phyloP scores from a whole-genome alignment of 2,888 invertebrate species.

The Aleiodes alternator region DNA sequence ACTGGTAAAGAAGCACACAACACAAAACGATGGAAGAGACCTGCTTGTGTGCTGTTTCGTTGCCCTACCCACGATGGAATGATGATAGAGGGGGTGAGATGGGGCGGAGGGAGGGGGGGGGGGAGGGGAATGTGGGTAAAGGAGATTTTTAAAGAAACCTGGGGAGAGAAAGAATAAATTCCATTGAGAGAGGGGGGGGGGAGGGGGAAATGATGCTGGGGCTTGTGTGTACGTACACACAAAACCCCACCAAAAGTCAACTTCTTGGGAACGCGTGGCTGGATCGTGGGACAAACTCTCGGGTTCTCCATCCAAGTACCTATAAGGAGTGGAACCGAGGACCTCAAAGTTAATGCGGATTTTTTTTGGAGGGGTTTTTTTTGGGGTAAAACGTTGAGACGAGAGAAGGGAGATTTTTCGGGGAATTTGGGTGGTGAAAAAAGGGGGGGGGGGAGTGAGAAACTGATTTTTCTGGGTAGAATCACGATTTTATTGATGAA shows the following conservation, averaged over 20 bases:
- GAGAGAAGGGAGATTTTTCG: background rate
- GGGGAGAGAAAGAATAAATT: slow-evolving; percentile 47
- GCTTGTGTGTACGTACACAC: slow-evolving; percentile 45
- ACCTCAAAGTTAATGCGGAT: slow-evolving; percentile 39
- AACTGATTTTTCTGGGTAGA: too few species aligned
- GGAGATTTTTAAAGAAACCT: slow-evolving; percentile 29
- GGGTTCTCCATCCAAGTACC: slow-evolving; percentile 52
- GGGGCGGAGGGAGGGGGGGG: slow-evolving; percentile 7
- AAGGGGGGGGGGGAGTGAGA: too few species aligned
- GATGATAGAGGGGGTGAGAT: background rate
- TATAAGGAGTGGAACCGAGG: slow-evolving; percentile 57
- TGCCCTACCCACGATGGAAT: background rate
- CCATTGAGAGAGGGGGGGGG: slow-evolving; percentile 44
- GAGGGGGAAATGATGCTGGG: too few species aligned
- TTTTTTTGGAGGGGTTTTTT: background rate
- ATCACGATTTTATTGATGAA: too few species aligned
- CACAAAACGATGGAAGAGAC: background rate
- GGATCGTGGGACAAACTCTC: slow-evolving; percentile 53
- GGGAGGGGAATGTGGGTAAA: slow-evolving; percentile 1
- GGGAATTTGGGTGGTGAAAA: background rate
- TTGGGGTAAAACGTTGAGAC: background rate
- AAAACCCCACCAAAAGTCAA: slow-evolving; percentile 50
- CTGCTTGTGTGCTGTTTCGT: too few species aligned
- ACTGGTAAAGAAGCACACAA: background rate
- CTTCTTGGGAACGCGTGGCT: slow-evolving; percentile 56